Evolutionary conservation across 1,140 invertebrate species (phyloP), one percentile per base, ranked within the genome.

Genomic region (Pantala flavescens): DNA sequence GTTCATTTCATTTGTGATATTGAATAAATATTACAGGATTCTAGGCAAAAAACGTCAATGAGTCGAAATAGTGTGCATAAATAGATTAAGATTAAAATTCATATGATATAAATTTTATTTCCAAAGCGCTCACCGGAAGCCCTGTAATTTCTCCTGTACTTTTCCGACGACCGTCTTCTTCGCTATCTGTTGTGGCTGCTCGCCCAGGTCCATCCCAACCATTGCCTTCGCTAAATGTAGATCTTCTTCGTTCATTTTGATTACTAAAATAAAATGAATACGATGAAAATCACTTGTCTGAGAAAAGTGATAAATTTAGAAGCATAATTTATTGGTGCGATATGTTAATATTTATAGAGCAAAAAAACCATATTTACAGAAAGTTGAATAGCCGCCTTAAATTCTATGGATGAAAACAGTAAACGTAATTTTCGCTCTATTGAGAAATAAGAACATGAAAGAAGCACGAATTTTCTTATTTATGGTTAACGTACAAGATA

Each of bases 191-290:
- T 63, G 49, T 16, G 11, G 75, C 75, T 1, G 63, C 73, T n/a
- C n/a, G 16, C 77, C 75, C 9, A 82, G 23, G 7, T 82, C 79
- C 43, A 83, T 78, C 23, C 79, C 86, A 14, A 88, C 88, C 77
- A 91, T 82, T 24, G 88, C 86, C 19, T 86, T 85, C 0, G 90
- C 90, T 79, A 90, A 80, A 76, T 87, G 84, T 55, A 91, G 77
- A 78, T 90, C 87, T 78, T 87, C 85, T 78, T 90, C 89, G 80
- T 90, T 87, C 88, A 90, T 88, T 70, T 63, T 12, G 49, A 63
- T 7, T 63, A 19, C 49, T 63, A 14, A 3, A 21, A 7, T 7
- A 63, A 19, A 63, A 21, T 16, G 12, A 63, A 63, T 16, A 63
- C 49, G 12, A 63, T 5, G 12, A 63, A 7, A 63, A 63, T 21